Base-by-base conservation (phyloP, 2,797 vertebrate genomes). In the Crypturellus tataupa region DNA sequence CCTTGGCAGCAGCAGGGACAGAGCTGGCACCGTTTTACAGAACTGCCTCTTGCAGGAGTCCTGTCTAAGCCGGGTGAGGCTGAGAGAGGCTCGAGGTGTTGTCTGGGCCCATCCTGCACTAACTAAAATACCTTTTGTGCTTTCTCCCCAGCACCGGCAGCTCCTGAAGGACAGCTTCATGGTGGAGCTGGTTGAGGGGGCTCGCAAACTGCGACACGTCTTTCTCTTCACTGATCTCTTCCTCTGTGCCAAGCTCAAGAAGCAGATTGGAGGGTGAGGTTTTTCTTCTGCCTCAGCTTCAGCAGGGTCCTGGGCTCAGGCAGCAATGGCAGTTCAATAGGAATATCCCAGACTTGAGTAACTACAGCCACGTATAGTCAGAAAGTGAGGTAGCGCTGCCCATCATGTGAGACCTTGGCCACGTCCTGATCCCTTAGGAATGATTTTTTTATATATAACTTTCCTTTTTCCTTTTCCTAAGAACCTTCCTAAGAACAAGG, bases 161-260 rank as follows among this genome's bases (percentile, higher is more conserved):
- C 98, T 99, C 88, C 97, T 99, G 93, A 99, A 99, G 96, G 99
- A 99, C 97, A 98, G 99, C 92, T 99, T 99, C 97, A 99, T 99
- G 99, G 99, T 99, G 97, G 99, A 99, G 97, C 97, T 99, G 93
- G 98, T 99, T 14, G 99, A 99, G 94, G 99, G 99, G 7, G 98
- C 98, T 96, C 98, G 99, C 94, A 99, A 99, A 86, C 98, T 99
- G 7, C 98, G 99, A 27, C 99, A 99, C 2, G 98, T 99, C 97
- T 99, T 99, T 97, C 98, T 99, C 72, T 99, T 99, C 96, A 99
- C 99, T 0, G 99, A 99, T 95, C 97, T 99, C 93, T 98, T 99
- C 93, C 98, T 99, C 55, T 99, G 99, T 87, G 98, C 99, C 97
- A 99, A 99, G 96, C 98, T 99, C 94, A 99, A 99, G 98, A 99